These are phyloP conservation scores for Haliaeetus leucogaster DNA, from an alignment of 2,113 vertebrate genomes.

Conservation along the genomic window DNA sequence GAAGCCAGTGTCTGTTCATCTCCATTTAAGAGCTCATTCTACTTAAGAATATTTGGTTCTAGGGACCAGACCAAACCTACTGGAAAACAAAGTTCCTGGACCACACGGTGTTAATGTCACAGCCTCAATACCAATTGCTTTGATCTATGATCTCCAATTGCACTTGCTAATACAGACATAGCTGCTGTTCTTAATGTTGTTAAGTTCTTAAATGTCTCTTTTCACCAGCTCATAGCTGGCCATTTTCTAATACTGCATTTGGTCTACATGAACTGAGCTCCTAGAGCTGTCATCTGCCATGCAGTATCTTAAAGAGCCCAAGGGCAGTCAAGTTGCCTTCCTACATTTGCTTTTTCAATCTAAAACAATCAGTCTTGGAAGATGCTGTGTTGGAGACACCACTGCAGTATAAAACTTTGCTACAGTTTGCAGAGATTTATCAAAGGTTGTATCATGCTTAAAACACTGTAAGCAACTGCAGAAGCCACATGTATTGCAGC, in stretches of 20 bases:
- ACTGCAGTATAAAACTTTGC: background rate
- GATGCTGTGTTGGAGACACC: background rate
- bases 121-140: background rate
- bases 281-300: background rate
- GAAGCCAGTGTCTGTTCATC: background rate
- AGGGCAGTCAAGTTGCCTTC: background rate
- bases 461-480: background rate
- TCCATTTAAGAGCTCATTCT: background rate
- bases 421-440: background rate
- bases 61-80: background rate
- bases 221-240: background rate
- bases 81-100: background rate
- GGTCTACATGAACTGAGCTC: background rate
- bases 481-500: rapidly evolving
- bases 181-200: background rate
- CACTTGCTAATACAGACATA: background rate
- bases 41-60: background rate
- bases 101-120: background rate
- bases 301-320: background rate
- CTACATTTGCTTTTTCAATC: background rate
- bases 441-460: background rate
- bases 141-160: background rate
- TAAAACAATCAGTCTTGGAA: too few relatives aligned
- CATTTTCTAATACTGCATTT: background rate
- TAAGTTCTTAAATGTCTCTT: background rate